Evolutionary conservation across 1,140 invertebrate species (phyloP).

Genomic region (Meloidogyne chitwoodi): DNA sequence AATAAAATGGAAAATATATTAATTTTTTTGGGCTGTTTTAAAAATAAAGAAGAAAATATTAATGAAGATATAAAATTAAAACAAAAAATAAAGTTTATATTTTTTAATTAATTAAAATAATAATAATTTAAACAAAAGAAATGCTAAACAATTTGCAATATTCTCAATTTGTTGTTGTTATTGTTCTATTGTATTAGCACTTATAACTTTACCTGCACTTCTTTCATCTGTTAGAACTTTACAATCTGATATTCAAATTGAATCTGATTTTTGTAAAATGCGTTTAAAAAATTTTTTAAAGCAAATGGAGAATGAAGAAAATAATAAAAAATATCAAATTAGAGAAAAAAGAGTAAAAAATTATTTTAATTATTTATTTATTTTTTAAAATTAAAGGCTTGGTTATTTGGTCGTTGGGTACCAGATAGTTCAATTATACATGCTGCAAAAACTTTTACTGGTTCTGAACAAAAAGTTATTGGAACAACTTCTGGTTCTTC

Average conservation of each 20-base stretch:
- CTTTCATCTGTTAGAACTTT: conserved; percentile 32
- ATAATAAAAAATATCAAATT: conserved; percentile 1
- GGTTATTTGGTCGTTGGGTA: conserved; percentile 33
- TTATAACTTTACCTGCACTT: conserved; percentile 30
- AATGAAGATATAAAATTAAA: neutral
- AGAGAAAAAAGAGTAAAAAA: neutral
- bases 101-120: neutral
- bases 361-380: neutral
- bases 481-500: neutral
- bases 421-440: neutral
- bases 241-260: conserved; percentile 26
- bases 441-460: neutral
- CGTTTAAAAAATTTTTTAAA: conserved; percentile 40
- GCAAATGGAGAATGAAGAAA: conserved; percentile 31
- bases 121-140: conserved; percentile 30
- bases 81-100: neutral
- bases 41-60: neutral
- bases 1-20: neutral
- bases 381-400: conserved; percentile 6
- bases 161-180: conserved; percentile 37
- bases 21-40: neutral
- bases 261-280: conserved; percentile 37
- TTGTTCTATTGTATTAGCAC: conserved; percentile 18
- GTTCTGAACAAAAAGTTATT: neutral
- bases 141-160: conserved; percentile 38